These are phyloP conservation scores for Moxostoma hubbsi DNA, from an alignment of 2,797 vertebrate genomes.

Conservation along the genomic window DNA sequence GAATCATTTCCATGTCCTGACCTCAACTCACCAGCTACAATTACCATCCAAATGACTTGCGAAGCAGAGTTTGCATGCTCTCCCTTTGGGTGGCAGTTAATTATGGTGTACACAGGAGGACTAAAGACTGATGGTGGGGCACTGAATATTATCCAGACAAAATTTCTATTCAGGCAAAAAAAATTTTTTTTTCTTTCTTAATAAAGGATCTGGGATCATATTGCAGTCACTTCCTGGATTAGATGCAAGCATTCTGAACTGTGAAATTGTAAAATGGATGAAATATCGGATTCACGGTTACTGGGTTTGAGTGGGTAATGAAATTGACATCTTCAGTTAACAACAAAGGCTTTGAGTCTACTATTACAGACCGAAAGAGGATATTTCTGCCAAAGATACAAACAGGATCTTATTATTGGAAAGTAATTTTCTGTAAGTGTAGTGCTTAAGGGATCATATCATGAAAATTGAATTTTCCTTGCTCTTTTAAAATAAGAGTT, in stretches of 20 bases:
- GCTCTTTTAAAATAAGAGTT: background rate
- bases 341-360: background rate
- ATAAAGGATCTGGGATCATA: background rate
- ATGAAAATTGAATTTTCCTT: background rate
- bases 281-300: background rate
- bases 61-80: slow-evolving; percentile 64
- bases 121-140: slow-evolving; percentile 46
- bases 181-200: background rate
- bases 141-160: slow-evolving; percentile 25
- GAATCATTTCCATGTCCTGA: slow-evolving; percentile 68
- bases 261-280: background rate
- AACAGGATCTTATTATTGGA: background rate
- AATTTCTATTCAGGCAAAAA: slow-evolving; percentile 27
- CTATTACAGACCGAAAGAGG: background rate
- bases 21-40: slow-evolving; percentile 68
- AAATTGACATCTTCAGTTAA: slow-evolving; percentile 10
- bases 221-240: background rate
- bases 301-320: background rate
- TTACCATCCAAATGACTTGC: slow-evolving; percentile 74
- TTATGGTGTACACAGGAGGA: slow-evolving; percentile 53
- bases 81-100: slow-evolving; percentile 49
- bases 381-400: background rate
- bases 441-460: background rate
- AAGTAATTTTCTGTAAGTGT: background rate
- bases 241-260: slow-evolving; percentile 2